Evolutionary conservation across 2,113 vertebrate genomes (phyloP), one percentile per base, ranked within the genome.

Genomic region (Menura novaehollandiae): DNA sequence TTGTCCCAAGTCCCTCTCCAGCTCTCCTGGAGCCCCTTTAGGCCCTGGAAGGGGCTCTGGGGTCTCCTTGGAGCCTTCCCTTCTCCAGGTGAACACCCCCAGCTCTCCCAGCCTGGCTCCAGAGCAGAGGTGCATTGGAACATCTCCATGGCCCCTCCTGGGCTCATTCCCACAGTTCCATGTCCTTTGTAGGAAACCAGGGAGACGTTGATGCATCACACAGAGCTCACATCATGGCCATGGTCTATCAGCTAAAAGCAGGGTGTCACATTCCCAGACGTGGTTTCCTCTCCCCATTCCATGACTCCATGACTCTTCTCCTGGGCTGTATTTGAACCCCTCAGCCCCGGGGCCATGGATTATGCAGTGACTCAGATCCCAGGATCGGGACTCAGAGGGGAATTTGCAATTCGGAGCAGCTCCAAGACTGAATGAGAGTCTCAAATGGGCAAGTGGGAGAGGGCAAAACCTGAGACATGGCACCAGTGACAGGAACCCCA

Each of bases 401-500:
- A 44, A 88, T 92, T 13, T 83, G 72, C 83, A 85, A 51, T 67
- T 68, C 47, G 16, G 58, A 91, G 62, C 75, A 85, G 53, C 67
- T 27, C 44, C 44, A 13, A 55, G 53, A 8, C 56, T 44, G 46
- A 39, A 15, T 4, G 43, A 44, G 37, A 35, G 35, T 35, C 91
- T 52, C 39, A 33, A 14, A 3, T 7, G 0, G 2, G 37, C 24
- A 46, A 43, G n/a, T 6, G 32, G 30, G 44, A 77, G 46, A 62
- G 19, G 64, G 4, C 15, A 91, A 46, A 72, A 15, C 12, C 1
- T 2, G 22, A 44, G 76, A 23, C 14, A 15, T 0, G 0, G 5
- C 35, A 1, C 20, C 55, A 19, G 30, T 13, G 8, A 23, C 39
- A 20, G 62, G 24, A 71, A 58, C 39, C 39, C 56, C 46, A 7